phyloP scores from a whole-genome alignment of 2,797 vertebrate genomes.

The Perdix hodgsoniae region DNA sequence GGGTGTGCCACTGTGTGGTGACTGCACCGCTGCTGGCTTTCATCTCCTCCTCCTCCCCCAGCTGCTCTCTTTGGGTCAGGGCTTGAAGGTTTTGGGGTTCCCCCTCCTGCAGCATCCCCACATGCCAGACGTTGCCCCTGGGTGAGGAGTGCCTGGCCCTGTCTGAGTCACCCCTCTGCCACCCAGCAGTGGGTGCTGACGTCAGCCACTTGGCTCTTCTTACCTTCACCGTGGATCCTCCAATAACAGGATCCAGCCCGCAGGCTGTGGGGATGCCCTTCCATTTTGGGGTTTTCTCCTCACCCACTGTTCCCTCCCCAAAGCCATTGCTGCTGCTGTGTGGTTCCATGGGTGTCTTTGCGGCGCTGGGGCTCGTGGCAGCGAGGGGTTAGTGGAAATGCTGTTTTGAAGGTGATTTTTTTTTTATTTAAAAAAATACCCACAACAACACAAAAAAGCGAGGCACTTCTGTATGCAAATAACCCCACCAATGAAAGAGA shows the following conservation, averaged over 20 bases:
- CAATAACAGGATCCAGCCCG: rapidly evolving
- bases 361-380: not conserved
- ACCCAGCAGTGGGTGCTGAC: not conserved
- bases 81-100: not conserved
- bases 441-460: not conserved
- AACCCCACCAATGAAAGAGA: not conserved
- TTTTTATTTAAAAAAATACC: constrained; percentile 11
- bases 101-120: not conserved
- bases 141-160: not conserved
- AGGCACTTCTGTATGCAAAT: constrained; percentile 12
- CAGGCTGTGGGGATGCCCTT: not conserved
- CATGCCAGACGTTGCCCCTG: not conserved
- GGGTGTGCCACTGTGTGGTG: constrained; percentile 1
- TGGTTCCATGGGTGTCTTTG: not conserved
- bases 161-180: not conserved
- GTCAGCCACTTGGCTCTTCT: rapidly evolving
- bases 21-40: constrained; percentile 14
- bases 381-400: not conserved
- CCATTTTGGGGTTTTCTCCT: not conserved
- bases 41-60: constrained; percentile 26
- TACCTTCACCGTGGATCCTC: too few species aligned
- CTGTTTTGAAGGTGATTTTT: constrained; percentile 30
- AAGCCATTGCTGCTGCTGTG: not conserved
- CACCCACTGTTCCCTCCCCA: not conserved
- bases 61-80: not conserved